These are phyloP conservation scores for Calosoma granatense DNA, from an alignment of 1,140 invertebrate genomes.

Conservation along the genomic window DNA sequence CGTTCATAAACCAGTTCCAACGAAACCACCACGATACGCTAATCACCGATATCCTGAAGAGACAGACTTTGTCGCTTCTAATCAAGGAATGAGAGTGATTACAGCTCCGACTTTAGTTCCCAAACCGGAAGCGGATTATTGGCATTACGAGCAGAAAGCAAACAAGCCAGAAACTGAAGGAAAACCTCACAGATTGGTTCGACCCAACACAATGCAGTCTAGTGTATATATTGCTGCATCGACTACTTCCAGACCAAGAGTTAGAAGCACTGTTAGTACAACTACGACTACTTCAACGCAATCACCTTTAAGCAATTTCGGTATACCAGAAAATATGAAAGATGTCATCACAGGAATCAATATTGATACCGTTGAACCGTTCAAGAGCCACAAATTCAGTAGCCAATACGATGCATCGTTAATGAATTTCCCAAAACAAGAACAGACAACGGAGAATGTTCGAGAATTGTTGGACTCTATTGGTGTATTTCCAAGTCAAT, in stretches of 20 bases:
- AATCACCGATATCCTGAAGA: conserved; percentile 10
- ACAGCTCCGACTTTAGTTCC: conserved; percentile 9
- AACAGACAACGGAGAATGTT: conserved; percentile 14
- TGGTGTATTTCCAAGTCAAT: conserved; percentile 14
- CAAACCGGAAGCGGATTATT: neutral
- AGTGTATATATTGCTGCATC: conserved; percentile 1
- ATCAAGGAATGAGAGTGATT: conserved; percentile 14
- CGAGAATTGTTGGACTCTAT: conserved; percentile 23
- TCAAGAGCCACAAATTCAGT: conserved; percentile 11
- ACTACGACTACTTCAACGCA: neutral
- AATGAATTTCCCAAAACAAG: conserved; percentile 8
- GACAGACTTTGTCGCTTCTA: neutral
- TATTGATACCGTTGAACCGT: conserved; percentile 10
- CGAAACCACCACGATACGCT: neutral
- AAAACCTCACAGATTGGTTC: neutral
- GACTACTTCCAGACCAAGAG: neutral
- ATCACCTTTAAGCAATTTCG: conserved; percentile 19
- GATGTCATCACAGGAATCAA: conserved; percentile 18
- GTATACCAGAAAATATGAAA: conserved; percentile 23
- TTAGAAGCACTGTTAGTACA: neutral
- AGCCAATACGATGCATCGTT: conserved; percentile 9
- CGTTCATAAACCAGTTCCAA: neutral
- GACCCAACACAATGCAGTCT: neutral
- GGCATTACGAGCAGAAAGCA: neutral
- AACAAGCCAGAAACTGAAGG: neutral